A percentile compares a stretch with the other conserved stretches of the same genome.
Evolutionary conservation across 2,797 vertebrate genomes (phyloP).

Genomic region (Gorsachius magnificus): DNA sequence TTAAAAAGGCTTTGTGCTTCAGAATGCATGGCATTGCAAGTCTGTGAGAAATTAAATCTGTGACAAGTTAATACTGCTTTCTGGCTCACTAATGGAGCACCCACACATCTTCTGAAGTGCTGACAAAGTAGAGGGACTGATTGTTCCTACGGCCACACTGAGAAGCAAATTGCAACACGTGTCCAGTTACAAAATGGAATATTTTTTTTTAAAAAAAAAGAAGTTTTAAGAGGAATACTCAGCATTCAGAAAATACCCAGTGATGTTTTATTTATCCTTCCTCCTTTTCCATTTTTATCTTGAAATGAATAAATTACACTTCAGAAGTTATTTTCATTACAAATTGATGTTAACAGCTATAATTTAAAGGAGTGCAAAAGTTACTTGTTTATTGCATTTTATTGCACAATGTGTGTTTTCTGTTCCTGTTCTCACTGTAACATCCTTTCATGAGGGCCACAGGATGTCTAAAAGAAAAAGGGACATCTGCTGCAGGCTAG

Average conservation of each 20-base stretch:
- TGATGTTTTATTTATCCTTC: background rate
- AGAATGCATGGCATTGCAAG: background rate
- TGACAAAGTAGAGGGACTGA: background rate
- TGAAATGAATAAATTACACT: background rate
- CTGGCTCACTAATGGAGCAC: background rate
- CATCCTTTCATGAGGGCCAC: background rate
- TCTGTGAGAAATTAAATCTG: background rate
- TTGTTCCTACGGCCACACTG: background rate
- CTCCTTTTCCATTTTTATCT: background rate
- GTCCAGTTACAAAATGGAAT: background rate
- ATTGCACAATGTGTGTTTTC: background rate
- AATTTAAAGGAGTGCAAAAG: background rate
- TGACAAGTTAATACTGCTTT: background rate
- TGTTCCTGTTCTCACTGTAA: background rate
- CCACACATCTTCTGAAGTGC: background rate
- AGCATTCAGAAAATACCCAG: background rate
- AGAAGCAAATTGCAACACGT: background rate
- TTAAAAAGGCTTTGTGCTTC: background rate
- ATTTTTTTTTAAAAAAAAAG: background rate
- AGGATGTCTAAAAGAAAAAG: background rate
- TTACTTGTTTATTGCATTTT: background rate
- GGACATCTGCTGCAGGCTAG: background rate
- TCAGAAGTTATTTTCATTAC: background rate
- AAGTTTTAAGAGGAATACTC: background rate
- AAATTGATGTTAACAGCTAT: background rate